Evolutionary conservation across 2,113 vertebrate genomes (phyloP).

Genomic region (Sphyrna mokarran): DNA sequence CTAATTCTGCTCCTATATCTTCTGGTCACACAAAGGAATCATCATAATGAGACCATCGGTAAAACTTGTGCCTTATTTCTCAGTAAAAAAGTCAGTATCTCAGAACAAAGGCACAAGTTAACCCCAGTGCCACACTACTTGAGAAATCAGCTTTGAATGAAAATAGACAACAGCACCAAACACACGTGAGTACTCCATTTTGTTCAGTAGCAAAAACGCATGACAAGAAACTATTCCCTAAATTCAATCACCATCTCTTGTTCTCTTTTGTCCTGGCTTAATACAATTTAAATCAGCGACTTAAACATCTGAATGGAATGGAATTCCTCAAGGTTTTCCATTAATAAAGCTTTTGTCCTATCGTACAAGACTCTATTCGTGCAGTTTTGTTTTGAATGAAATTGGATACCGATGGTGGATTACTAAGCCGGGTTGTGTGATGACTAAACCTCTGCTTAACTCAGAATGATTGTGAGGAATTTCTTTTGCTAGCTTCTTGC

Average conservation of each 20-base stretch:
- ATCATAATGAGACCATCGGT: neutral
- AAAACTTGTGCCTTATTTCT: neutral
- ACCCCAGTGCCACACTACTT: neutral
- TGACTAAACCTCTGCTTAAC: neutral
- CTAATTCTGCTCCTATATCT: too few species aligned
- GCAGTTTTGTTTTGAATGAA: neutral
- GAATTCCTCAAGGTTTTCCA: slow-evolving; percentile 22
- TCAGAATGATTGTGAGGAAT: neutral
- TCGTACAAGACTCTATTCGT: neutral
- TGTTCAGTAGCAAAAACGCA: neutral
- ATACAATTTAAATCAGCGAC: neutral
- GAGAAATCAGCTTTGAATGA: neutral
- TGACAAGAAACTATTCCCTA: neutral
- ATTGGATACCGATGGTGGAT: neutral
- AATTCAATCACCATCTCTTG: neutral
- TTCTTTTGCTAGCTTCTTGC: neutral
- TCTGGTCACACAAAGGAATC: neutral
- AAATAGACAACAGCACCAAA: neutral
- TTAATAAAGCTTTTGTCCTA: neutral
- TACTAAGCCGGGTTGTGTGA: neutral
- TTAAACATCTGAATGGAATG: neutral
- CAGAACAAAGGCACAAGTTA: neutral
- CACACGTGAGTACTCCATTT: neutral
- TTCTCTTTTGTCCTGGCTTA: neutral
- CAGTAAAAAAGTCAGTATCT: too few species aligned